Conservation (phyloP, 30 jellyfish, hydroid and myxozoan species). For the Phacellophora camtschatica region DNA sequence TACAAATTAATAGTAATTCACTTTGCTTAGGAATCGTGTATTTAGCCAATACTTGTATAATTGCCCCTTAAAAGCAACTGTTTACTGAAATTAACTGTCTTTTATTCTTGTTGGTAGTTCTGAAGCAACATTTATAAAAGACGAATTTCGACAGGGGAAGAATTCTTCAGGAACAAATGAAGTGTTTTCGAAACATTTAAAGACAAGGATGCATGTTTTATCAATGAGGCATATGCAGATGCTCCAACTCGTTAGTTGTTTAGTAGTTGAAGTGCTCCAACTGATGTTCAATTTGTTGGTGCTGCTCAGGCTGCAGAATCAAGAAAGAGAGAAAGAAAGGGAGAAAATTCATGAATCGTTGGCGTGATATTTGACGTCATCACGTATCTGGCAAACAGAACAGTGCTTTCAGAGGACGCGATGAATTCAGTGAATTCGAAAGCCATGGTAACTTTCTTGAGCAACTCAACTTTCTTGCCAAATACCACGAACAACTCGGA, state of each 20-base stretch:
- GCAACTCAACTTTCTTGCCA: slow-evolving; percentile 28
- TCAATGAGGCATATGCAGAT: slow-evolving; percentile 50
- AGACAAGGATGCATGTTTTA: slow-evolving; percentile 27
- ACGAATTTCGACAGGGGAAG: slow-evolving; percentile 26
- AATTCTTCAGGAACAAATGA: slow-evolving; percentile 24
- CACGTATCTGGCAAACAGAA: slow-evolving; percentile 49
- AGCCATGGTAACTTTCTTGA: slow-evolving; percentile 54
- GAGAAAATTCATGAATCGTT: slow-evolving; percentile 30
- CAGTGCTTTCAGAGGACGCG: slow-evolving; percentile 55
- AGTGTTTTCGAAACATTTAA: slow-evolving; percentile 22
- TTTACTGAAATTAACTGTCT: too few relatives aligned
- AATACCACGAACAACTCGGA: slow-evolving; percentile 40
- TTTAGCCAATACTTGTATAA: too few relatives aligned
- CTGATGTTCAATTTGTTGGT: slow-evolving; percentile 41
- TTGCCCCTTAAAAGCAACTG: too few relatives aligned
- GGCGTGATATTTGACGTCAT: slow-evolving; percentile 30
- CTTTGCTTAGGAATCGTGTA: too few relatives aligned
- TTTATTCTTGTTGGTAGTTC: slow-evolving; percentile 38
- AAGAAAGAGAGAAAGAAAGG: slow-evolving; percentile 25
- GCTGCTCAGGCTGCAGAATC: slow-evolving; percentile 41
- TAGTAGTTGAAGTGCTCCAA: slow-evolving; percentile 15
- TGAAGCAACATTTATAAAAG: slow-evolving; percentile 23
- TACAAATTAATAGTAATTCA: too few relatives aligned
- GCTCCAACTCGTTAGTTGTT: too few relatives aligned
- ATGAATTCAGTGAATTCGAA: background rate